These are phyloP conservation scores for Urocynchramus pylzowi DNA, from an alignment of 2,113 vertebrate species.

Conservation along the genomic window DNA sequence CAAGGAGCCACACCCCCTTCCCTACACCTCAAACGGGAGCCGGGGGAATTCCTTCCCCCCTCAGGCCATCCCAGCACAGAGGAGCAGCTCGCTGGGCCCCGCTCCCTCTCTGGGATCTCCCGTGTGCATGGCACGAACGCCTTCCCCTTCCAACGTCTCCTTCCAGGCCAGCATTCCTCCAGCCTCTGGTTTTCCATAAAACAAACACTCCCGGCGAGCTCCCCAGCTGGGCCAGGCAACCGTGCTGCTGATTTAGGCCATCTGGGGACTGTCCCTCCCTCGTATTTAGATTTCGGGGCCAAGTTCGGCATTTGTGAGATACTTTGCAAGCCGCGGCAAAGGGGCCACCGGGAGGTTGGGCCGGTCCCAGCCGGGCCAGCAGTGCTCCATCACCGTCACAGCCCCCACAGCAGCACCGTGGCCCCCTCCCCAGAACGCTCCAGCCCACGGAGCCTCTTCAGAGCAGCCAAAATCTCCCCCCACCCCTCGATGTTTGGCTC, in stretches of 20 bases:
- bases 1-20: accelerated
- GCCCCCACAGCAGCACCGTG: background rate
- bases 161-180: slow-evolving; percentile 19
- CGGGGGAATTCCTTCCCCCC: accelerated
- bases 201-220: slow-evolving; percentile 36
- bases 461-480: background rate
- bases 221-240: slow-evolving; percentile 45
- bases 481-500: accelerated
- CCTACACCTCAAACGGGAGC: background rate
- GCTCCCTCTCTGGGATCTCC: background rate
- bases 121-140: background rate
- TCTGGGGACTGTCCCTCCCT: slow-evolving; percentile 59
- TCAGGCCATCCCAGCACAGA: accelerated
- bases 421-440: background rate
- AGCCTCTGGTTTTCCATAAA: slow-evolving; percentile 17
- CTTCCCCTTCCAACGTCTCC: background rate
- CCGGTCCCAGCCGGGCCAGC: background rate
- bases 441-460: accelerated
- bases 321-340: background rate
- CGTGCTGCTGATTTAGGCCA: slow-evolving; percentile 53
- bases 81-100: background rate
- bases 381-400: background rate
- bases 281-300: slow-evolving; percentile 42
- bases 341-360: slow-evolving; percentile 37
- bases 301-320: slow-evolving; percentile 48